Conservation (phyloP, 37 sponge, comb jelly and placozoan species). For the Hexactinellida sp. region DNA sequence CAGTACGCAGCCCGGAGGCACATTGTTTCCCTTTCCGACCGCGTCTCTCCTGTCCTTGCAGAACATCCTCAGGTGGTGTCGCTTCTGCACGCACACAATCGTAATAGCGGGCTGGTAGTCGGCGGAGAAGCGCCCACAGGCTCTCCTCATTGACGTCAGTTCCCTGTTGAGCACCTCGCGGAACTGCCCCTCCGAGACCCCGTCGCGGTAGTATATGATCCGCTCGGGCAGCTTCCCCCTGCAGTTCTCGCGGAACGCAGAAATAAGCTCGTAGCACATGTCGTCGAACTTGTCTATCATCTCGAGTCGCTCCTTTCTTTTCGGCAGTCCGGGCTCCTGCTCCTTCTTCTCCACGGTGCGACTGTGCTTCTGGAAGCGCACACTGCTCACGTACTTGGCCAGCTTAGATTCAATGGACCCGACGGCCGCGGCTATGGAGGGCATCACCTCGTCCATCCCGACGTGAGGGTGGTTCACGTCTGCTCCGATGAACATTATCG, state of each 20-base stretch:
- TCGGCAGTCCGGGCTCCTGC: background rate
- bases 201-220: slow-evolving; percentile 76
- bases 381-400: slow-evolving; percentile 22
- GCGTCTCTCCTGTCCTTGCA: background rate
- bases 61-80: slow-evolving; percentile 79
- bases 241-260: slow-evolving; percentile 27
- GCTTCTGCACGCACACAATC: slow-evolving; percentile 68
- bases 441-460: slow-evolving; percentile 28
- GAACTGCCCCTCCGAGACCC: slow-evolving; percentile 78
- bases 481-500: slow-evolving; percentile 59
- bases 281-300: slow-evolving; percentile 28
- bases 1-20: background rate
- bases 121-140: slow-evolving; percentile 46
- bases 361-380: slow-evolving; percentile 23
- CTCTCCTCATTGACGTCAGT: slow-evolving; percentile 43
- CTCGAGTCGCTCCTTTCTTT: slow-evolving; percentile 6
- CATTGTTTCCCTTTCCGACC: background rate
- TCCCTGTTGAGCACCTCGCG: slow-evolving; percentile 37
- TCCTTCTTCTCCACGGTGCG: background rate
- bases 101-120: slow-evolving; percentile 74
- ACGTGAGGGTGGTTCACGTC: slow-evolving; percentile 61
- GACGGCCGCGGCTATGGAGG: slow-evolving; percentile 48
- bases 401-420: background rate
- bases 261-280: slow-evolving; percentile 39
- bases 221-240: slow-evolving; percentile 31